A percentile compares a stretch with the other conserved stretches of the same genome.
Conservation (phyloP, 2,113 vertebrate genomes). For the Pandion haliaetus region DNA sequence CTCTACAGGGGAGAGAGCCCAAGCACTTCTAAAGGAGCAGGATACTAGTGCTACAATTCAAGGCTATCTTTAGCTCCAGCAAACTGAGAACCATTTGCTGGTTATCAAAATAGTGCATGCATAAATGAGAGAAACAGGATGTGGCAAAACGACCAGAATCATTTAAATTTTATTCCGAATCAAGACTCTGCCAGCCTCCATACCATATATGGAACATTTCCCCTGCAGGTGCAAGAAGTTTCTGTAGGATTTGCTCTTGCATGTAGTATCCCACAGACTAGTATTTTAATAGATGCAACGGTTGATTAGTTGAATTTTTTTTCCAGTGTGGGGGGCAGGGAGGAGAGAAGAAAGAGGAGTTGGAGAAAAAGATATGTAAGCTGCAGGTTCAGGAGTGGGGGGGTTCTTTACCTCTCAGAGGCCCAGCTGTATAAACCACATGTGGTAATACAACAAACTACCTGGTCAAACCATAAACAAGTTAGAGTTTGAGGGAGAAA, state of each 20-base stretch:
- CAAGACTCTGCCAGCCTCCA: slow-evolving; percentile 26
- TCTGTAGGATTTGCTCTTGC: slow-evolving; percentile 46
- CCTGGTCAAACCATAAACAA: background rate
- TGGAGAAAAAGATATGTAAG: background rate
- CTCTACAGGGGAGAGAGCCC: background rate
- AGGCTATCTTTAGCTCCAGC: slow-evolving; percentile 34
- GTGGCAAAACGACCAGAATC: slow-evolving; percentile 56
- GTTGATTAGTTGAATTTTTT: slow-evolving; percentile 7
- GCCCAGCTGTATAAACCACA: background rate
- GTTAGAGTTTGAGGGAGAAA: slow-evolving; percentile 21
- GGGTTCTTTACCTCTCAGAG: background rate
- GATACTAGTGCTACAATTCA: background rate
- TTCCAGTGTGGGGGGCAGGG: background rate
- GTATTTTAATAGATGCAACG: slow-evolving; percentile 11
- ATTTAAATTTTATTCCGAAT: slow-evolving; percentile 53
- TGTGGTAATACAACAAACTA: background rate
- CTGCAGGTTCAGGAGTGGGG: background rate
- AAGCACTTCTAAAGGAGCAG: background rate
- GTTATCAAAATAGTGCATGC: slow-evolving; percentile 35
- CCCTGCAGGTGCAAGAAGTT: slow-evolving; percentile 54
- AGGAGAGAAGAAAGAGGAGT: background rate
- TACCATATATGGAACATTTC: slow-evolving; percentile 44
- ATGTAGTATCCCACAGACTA: slow-evolving; percentile 27
- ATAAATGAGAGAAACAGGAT: slow-evolving; percentile 65
- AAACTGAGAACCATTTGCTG: slow-evolving; percentile 45